Percentiles rank a stretch among this genome's conserved stretches.
Evolutionary conservation across 2,797 vertebrate species (phyloP).

Genomic region (Gymnodraco acuticeps): DNA sequence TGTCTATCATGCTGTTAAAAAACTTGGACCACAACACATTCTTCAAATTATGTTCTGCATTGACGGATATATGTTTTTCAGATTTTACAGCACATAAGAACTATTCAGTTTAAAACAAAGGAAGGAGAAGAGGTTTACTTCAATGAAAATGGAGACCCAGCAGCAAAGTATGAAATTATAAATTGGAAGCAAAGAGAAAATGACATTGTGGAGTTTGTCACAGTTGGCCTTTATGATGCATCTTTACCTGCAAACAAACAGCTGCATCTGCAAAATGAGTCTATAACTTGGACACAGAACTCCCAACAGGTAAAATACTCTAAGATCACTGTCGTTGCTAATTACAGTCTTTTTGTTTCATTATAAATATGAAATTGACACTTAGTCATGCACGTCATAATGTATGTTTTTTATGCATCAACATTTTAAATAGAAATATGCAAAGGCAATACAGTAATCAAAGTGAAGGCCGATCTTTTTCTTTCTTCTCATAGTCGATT

Average conservation of each 20-base stretch:
- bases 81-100: conserved; percentile 74
- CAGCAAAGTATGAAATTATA: conserved; percentile 83
- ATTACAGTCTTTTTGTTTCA: neutral
- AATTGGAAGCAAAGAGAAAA: conserved; percentile 79
- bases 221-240: conserved; percentile 80
- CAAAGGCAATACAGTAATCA: neutral
- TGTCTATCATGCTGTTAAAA: neutral
- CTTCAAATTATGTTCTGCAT: neutral
- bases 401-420: neutral
- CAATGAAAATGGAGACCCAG: conserved; percentile 79
- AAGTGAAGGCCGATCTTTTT: neutral
- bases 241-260: conserved; percentile 64
- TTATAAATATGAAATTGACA: no score
- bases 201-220: conserved; percentile 70
- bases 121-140: conserved; percentile 79
- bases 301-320: conserved; percentile 53
- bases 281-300: conserved; percentile 73
- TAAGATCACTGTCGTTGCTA: neutral
- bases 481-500: neutral
- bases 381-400: no score
- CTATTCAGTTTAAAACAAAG: conserved; percentile 69
- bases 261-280: conserved; percentile 58
- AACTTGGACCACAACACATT: neutral
- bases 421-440: neutral
- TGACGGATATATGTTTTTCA: conserved; percentile 19